These are phyloP conservation scores for Schlechtendalia chinensis DNA, from an alignment of 1,140 invertebrate species.

Conservation along the genomic window DNA sequence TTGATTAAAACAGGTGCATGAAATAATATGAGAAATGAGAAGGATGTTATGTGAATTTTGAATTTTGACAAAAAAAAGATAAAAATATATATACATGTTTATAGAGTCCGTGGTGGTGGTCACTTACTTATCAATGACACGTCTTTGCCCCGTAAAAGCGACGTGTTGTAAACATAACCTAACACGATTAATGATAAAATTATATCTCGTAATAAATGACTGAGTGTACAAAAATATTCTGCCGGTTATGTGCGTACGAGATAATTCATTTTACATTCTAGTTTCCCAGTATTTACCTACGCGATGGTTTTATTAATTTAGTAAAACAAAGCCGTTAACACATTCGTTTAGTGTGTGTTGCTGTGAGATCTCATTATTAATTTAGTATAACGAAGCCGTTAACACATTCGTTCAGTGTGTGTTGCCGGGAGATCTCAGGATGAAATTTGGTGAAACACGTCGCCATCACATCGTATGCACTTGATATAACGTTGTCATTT, in stretches of 20 bases:
- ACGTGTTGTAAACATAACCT: slow-evolving; percentile 48
- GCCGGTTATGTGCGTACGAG: not conserved
- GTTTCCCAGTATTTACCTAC: too few species aligned
- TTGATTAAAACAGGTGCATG: too few species aligned
- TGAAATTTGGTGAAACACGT: slow-evolving; percentile 8
- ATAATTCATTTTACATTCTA: too few species aligned
- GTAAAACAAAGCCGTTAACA: not conserved
- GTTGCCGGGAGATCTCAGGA: not conserved
- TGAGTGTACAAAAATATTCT: slow-evolving; percentile 23
- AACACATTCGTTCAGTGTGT: not conserved
- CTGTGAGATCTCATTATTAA: not conserved
- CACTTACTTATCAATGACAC: not conserved
- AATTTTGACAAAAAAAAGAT: too few species aligned
- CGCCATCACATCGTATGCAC: not conserved
- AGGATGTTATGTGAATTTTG: too few species aligned
- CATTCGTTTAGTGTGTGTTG: not conserved
- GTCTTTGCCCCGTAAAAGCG: not conserved
- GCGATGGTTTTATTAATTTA: not conserved
- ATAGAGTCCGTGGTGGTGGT: not conserved
- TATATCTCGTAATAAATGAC: not conserved
- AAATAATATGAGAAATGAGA: too few species aligned
- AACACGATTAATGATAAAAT: not conserved
- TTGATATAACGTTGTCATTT: not conserved
- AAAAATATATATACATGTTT: not conserved
- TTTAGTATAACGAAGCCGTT: not conserved